Evolutionary conservation across 1,140 invertebrate genomes (phyloP).

Genomic region (Aphaenogaster rudis): DNA sequence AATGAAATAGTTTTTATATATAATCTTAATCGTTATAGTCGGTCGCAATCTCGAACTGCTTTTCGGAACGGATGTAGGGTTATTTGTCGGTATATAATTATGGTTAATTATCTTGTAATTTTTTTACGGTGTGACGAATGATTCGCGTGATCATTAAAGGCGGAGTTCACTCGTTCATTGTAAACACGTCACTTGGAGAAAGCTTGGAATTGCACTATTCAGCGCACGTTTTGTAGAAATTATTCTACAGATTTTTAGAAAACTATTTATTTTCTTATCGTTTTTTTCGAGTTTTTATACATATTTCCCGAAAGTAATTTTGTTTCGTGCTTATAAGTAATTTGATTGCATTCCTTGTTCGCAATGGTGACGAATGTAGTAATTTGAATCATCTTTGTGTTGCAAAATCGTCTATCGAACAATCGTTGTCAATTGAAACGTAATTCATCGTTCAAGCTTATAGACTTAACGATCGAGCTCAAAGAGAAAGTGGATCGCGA

Average conservation of each 20-base stretch:
- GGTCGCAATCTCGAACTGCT: conserved; percentile 19
- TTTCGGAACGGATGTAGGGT: conserved; percentile 35
- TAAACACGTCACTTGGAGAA: conserved; percentile 25
- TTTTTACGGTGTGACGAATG: conserved; percentile 34
- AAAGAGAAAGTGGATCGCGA: conserved; percentile 48
- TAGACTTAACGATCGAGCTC: conserved; percentile 25
- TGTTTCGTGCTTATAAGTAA: neutral
- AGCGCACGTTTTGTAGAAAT: neutral
- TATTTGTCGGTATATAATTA: conserved; percentile 38
- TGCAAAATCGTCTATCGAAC: conserved; percentile 37
- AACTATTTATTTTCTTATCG: neutral
- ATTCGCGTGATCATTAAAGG: conserved; percentile 53
- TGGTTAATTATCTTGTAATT: conserved; percentile 51
- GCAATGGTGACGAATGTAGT: neutral
- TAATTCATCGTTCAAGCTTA: conserved; percentile 26
- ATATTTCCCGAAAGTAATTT: neutral
- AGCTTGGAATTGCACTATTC: neutral
- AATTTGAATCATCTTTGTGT: neutral
- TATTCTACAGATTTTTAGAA: neutral
- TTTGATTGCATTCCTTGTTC: neutral
- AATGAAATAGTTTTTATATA: neutral
- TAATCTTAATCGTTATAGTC: conserved; percentile 28
- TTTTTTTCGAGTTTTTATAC: neutral
- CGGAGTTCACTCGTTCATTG: conserved; percentile 20
- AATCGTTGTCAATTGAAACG: conserved; percentile 60